These are phyloP conservation scores for Myoxocephalus aenaeus DNA, from an alignment of 2,797 vertebrate genomes.

Conservation along the genomic window DNA sequence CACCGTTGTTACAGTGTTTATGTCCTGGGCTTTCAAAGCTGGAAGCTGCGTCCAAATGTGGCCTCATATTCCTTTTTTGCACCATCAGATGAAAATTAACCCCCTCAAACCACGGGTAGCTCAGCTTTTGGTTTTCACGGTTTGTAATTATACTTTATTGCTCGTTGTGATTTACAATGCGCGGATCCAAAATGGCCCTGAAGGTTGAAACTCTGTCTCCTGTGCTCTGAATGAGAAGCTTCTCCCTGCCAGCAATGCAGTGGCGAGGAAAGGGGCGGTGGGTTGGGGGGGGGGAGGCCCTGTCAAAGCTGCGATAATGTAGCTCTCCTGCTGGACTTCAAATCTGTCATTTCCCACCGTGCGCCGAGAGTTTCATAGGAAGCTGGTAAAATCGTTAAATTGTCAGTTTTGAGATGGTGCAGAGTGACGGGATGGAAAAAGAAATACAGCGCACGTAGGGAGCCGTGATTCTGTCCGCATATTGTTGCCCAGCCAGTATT, in stretches of 20 bases:
- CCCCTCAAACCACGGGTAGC: conserved; percentile 65
- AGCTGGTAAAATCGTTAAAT: conserved; percentile 91
- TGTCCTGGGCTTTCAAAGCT: conserved; percentile 50
- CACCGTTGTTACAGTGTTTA: conserved; percentile 33
- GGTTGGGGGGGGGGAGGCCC: conserved; percentile 46
- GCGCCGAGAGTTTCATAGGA: conserved; percentile 83
- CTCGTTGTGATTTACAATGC: conserved; percentile 77
- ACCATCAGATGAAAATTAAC: conserved; percentile 77
- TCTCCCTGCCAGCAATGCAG: conserved; percentile 68
- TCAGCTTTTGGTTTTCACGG: conserved; percentile 70
- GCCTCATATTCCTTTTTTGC: conserved; percentile 63
- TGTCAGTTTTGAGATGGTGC: conserved; percentile 85
- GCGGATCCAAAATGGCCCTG: conserved; percentile 68
- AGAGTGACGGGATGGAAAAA: conserved; percentile 83
- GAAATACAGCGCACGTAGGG: conserved; percentile 71
- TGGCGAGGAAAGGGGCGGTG: conserved; percentile 52
- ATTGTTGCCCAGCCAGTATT: conserved; percentile 59
- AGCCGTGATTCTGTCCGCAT: conserved; percentile 65
- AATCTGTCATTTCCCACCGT: conserved; percentile 85
- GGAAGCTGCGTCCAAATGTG: conserved; percentile 59
- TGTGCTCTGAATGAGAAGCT: conserved; percentile 61
- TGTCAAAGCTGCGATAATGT: conserved; percentile 81
- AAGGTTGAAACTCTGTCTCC: conserved; percentile 65
- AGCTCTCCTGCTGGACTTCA: conserved; percentile 81
- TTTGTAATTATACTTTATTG: conserved; percentile 81